These are phyloP conservation scores for Alces alces DNA, from an alignment of 2,113 vertebrate genomes.

Conservation along the genomic window DNA sequence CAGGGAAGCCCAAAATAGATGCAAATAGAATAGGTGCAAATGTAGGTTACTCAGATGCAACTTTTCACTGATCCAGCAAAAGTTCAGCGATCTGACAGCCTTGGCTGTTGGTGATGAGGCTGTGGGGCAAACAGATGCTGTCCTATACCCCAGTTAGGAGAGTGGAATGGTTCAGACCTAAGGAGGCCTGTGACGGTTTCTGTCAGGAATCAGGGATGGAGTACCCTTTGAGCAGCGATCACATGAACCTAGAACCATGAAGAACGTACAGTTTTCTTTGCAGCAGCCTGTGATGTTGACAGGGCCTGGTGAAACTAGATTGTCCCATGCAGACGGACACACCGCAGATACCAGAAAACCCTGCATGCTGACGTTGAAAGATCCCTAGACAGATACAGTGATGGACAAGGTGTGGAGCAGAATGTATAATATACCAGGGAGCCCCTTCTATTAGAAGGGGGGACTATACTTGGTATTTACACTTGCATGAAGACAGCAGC, in stretches of 20 bases:
- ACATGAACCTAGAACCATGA: not conserved
- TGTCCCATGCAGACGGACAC: not conserved
- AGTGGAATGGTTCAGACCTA: not conserved
- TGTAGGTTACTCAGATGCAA: not conserved
- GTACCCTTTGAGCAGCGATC: not conserved
- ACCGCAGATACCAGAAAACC: not conserved
- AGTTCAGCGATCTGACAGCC: not conserved
- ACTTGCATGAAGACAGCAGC: not conserved
- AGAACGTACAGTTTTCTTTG: rapidly evolving
- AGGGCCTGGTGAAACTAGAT: not conserved
- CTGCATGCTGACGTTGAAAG: not conserved
- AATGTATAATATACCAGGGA: not conserved
- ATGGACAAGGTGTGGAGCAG: no score
- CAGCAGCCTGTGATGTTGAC: no score
- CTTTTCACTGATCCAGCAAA: not conserved
- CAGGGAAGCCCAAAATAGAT: not conserved
- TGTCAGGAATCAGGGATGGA: not conserved
- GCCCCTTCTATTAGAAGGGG: not conserved
- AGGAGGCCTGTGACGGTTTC: not conserved
- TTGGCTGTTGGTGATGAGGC: not conserved
- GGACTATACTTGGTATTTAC: rapidly evolving
- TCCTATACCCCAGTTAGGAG: not conserved
- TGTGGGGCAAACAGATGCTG: no score
- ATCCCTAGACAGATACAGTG: not conserved
- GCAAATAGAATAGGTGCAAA: not conserved